Evolutionary conservation across 2,113 vertebrate genomes (phyloP).

Genomic region (Oenanthe melanoleuca): DNA sequence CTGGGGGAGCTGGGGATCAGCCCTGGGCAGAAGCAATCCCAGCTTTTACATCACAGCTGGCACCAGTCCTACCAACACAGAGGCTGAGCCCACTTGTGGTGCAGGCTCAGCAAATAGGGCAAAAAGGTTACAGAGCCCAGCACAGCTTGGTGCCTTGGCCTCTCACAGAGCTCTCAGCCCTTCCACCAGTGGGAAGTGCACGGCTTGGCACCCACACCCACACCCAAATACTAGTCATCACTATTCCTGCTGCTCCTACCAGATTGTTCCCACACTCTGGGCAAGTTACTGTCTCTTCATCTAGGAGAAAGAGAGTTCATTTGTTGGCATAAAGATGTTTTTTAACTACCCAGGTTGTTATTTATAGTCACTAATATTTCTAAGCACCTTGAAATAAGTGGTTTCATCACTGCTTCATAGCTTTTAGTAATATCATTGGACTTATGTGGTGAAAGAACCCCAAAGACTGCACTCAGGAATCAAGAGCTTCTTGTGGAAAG

Average conservation of each 20-base stretch:
- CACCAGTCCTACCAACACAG: neutral
- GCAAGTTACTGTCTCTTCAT: neutral
- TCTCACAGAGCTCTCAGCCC: neutral
- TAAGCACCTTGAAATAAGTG: neutral
- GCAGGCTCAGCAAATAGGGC: neutral
- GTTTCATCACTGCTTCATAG: neutral
- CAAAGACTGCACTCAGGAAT: neutral
- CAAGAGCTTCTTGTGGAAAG: neutral
- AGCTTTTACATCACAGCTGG: neutral
- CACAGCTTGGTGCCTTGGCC: neutral
- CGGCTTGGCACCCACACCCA: neutral
- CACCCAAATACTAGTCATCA: neutral
- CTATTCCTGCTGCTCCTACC: neutral
- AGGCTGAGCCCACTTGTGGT: neutral
- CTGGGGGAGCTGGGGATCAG: neutral
- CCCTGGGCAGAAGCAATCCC: rapidly evolving
- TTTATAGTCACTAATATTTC: neutral
- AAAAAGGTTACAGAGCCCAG: neutral
- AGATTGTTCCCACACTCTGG: neutral
- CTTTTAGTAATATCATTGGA: neutral
- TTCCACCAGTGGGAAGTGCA: neutral
- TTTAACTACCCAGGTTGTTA: neutral
- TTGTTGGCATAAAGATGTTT: neutral
- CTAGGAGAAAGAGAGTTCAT: neutral
- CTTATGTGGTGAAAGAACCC: neutral